Conservation (phyloP, 2,113 vertebrate genomes). For the Oryzias melastigma region DNA sequence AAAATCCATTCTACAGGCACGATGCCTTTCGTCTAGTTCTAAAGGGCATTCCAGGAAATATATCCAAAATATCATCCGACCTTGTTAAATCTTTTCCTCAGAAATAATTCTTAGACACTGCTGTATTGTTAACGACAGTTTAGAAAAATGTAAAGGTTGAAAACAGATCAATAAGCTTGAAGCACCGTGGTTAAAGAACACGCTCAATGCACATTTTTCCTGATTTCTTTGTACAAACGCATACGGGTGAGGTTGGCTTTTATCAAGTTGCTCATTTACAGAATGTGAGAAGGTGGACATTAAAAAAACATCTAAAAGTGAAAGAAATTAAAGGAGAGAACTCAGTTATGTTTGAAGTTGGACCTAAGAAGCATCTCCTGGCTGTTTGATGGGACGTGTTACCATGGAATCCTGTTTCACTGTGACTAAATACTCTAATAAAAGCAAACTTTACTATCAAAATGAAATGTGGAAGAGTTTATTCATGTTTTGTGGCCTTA, state of each 20-base stretch:
- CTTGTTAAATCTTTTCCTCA: not conserved
- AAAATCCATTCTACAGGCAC: constrained; percentile 3
- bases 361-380: constrained; percentile 31
- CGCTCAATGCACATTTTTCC: constrained; percentile 22
- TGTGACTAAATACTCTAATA: constrained; percentile 51
- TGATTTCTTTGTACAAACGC: constrained; percentile 25
- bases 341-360: constrained; percentile 43
- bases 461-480: not conserved
- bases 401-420: constrained; percentile 30
- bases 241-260: constrained; percentile 6
- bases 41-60: constrained; percentile 56
- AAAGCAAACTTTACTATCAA: constrained; percentile 44
- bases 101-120: not conserved
- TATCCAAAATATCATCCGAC: constrained; percentile 1
- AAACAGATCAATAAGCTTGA: constrained; percentile 1
- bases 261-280: constrained; percentile 16
- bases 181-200: not conserved
- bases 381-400: constrained; percentile 27
- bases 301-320: constrained; percentile 16
- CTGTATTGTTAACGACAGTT: not conserved
- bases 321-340: constrained; percentile 20
- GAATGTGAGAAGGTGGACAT: constrained; percentile 37
- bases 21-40: constrained; percentile 30
- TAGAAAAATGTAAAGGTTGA: not conserved
- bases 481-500: not conserved